phyloP scores from a whole-genome alignment of 2,113 vertebrate genomes.

The Oreotrochilus melanogaster region DNA sequence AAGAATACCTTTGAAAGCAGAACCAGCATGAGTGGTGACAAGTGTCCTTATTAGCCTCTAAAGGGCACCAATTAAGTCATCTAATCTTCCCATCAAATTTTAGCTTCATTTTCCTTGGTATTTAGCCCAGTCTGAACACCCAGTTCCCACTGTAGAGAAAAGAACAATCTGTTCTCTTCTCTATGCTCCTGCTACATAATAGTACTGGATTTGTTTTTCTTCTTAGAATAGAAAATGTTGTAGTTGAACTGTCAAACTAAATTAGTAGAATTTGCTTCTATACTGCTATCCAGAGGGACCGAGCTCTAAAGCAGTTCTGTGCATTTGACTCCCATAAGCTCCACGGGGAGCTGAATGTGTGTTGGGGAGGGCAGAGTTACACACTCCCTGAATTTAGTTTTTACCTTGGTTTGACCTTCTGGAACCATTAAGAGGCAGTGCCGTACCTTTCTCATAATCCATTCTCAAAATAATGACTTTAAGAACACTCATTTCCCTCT shows the following conservation, averaged over 20 bases:
- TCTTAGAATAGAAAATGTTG: constrained; percentile 49
- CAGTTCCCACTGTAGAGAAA: constrained; percentile 20
- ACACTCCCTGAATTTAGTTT: background rate
- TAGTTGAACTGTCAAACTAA: constrained; percentile 9
- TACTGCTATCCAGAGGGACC: background rate
- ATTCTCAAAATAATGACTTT: background rate
- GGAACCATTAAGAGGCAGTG: background rate
- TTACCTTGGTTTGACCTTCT: background rate
- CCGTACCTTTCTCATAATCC: background rate
- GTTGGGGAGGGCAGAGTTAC: background rate
- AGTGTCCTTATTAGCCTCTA: constrained; percentile 33
- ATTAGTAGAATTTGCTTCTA: constrained; percentile 13
- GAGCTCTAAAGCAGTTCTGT: background rate
- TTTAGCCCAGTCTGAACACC: constrained; percentile 55
- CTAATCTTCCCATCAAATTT: constrained; percentile 50
- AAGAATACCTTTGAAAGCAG: constrained; percentile 29
- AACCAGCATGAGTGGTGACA: background rate
- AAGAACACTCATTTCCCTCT: background rate
- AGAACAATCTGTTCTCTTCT: constrained; percentile 47
- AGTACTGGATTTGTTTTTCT: constrained; percentile 43
- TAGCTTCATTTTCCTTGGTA: constrained; percentile 57
- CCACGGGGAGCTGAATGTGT: background rate
- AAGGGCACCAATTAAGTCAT: constrained; percentile 63
- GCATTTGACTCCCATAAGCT: background rate
- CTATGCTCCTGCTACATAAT: background rate